Evolutionary conservation across 2,888 invertebrate genomes (phyloP), one percentile per base, ranked within the genome.

Genomic region (Rhyacophila evoluta): DNA sequence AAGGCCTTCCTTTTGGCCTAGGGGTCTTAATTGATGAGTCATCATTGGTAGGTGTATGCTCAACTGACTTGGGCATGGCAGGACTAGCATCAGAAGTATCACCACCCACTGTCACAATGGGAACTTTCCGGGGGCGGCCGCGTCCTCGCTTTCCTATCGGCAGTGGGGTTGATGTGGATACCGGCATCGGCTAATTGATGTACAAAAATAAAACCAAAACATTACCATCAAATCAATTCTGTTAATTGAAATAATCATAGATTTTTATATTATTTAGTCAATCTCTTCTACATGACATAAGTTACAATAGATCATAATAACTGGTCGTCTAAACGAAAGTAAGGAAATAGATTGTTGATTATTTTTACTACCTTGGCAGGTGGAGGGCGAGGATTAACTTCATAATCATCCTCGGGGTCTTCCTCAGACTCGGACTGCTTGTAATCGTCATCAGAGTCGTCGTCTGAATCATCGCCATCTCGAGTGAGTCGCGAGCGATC

Each of bases 401-500:
- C 79, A 70, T 68, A 28, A 19, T 76, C 76, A 10, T 77, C 71
- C n/a, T 77, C 74, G 19, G 25, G 25, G 11, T 70, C 75, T 11
- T 75, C 75, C 4, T 37, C 68, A 4, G 11, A 10, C 19, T 55
- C 41, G 3, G 33, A 6, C 29, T 82, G 83, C 1, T 19, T 55
- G n/a, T 79, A 79, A 5, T 81, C 81, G 6, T 82, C 72, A 15
- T 83, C 81, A 1, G 81, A 81, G 12, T 81, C 78, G 0, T 83
- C 81, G 74, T 84, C 83, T 28, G 83, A 82, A 2, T 79, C 78
- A 1, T 82, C 80, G n/a, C 80, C 79, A 29, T 84, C 84, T 6
- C 84, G 83, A 79, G 85, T 86, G 1, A 84, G 76, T 6, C 79
- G 79, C 0, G 78, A 73, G 15, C 70, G 72, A 37, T 81, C 82